These are phyloP conservation scores for Artemia sp. DNA, from an alignment of 2,888 invertebrate genomes.

Conservation along the genomic window DNA sequence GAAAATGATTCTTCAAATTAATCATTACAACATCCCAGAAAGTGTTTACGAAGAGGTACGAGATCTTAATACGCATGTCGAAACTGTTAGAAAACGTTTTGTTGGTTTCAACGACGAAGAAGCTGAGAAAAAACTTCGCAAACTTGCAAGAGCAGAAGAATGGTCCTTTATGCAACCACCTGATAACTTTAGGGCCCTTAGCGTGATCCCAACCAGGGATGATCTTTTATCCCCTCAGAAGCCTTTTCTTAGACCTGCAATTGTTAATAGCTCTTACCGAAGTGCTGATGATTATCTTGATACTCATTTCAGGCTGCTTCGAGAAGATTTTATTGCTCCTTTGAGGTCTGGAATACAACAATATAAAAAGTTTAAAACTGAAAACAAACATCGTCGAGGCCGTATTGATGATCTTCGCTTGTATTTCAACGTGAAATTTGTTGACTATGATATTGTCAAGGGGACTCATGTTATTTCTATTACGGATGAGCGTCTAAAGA, in stretches of 20 bases:
- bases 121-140: slow-evolving; percentile 5
- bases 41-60: not conserved
- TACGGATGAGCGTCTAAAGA: slow-evolving; percentile 29
- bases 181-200: slow-evolving; percentile 32
- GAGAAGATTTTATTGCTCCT: slow-evolving; percentile 62
- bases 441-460: slow-evolving; percentile 22
- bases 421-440: slow-evolving; percentile 24
- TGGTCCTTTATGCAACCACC: slow-evolving; percentile 30
- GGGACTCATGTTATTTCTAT: slow-evolving; percentile 25
- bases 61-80: not conserved
- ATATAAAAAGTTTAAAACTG: slow-evolving; percentile 29
- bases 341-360: slow-evolving; percentile 46
- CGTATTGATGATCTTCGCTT: slow-evolving; percentile 24
- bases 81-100: not conserved
- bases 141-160: not conserved
- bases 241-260: slow-evolving; percentile 37
- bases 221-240: slow-evolving; percentile 30
- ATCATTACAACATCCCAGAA: not conserved
- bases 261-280: slow-evolving; percentile 43
- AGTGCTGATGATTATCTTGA: slow-evolving; percentile 54
- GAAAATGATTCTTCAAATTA: not conserved
- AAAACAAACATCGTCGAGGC: not conserved
- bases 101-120: not conserved
- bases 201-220: slow-evolving; percentile 30
- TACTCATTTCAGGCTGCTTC: slow-evolving; percentile 54